Evolutionary conservation across 2,113 vertebrate genomes (phyloP), one percentile per base, ranked within the genome.

Genomic region (Gnathonemus longibarbis): DNA sequence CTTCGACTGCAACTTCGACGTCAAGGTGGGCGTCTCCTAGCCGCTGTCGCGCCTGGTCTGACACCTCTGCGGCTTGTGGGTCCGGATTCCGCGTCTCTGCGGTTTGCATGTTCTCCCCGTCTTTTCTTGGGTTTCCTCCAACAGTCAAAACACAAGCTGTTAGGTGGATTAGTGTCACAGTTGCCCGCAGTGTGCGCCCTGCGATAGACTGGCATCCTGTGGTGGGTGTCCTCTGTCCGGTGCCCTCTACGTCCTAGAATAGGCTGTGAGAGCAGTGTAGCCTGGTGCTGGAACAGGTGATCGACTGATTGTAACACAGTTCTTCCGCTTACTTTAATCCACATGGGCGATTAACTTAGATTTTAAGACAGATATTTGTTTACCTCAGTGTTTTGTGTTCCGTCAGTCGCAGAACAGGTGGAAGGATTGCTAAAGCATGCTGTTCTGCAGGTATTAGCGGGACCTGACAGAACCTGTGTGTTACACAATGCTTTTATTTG

Each of bases 1-100:
- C 92, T 94, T 97, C 62, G 96, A 97, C 88, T 97, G 97, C 93
- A 97, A 97, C 93, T 97, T 97, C 42, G 97, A 97, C 93, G 77
- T 96, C 88, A 97, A 97, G 95, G 97, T 97, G 94, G 89, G 93
- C 2, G 6, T 80, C 74, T 21, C 6, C 35, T 19, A 39, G 35
- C 35, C 19, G 15, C 31, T 80, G 62, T 1, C 10, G n/a, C n/a
- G 1, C 1, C 62, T 31, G 62, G 62, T 27, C 56, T n/a, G 56
- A 27, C n/a, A 13, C n/a, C 31, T 19, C 70, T 5, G 13, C 3
- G 74, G 35, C 8, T 13, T 5, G 35, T 35, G 74, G 35, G 35
- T 80, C n/a, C 19, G 74, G 17, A 21, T 42, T 42, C 31, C 6
- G 15, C 5, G 11, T 74, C 70, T 74, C 11, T 39, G 70, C 24